Evolutionary conservation across 2,113 vertebrate species (phyloP), one percentile per base, ranked within the genome.

Genomic region (Lasiurus borealis): DNA sequence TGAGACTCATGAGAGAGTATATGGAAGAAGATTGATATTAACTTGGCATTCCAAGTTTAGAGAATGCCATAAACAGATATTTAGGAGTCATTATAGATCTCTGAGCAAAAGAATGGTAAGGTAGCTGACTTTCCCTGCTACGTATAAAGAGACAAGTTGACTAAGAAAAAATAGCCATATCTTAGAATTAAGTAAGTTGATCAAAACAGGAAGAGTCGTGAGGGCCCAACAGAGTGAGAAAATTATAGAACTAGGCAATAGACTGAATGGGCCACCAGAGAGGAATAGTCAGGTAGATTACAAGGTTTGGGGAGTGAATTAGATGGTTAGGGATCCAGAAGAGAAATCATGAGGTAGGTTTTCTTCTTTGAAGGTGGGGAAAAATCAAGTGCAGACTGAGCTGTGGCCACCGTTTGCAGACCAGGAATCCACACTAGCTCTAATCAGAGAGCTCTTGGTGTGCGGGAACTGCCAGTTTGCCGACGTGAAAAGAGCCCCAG

Each of bases 281-380:
- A 69, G 50, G 31, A 83, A 1, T n/a, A 59, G 57, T 59, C 48
- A 76, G 73, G 75, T 85, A 44, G 68, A 57, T 14, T 1, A 10
- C 36, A 77, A 73, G 62, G 57, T 75, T 8, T 72, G 75, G 78
- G 90, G 88, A 92, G 57, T 78, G 34, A 92, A 72, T 72, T 57
- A 91, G 75, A 25, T 85, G 57, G 69, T 89, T 86, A 87, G 85
- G 95, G 57, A 64, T 92, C 95, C 48, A 83, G 91, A 93, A 85
- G 92, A 97, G 96, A 96, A 86, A 88, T 97, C 95, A 97, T 96
- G 97, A 97, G 97, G 97, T 97, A 97, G 96, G 96, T 97, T 97
- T 97, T 97, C 97, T 97, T 97, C 97, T 97, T 97, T 96, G 96
- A 97, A 97, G 97, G 97, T 97, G 97, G 96, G 97, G 96, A 96